Conservation (phyloP, 2,797 vertebrate genomes). For the Neosalanx taihuensis region DNA sequence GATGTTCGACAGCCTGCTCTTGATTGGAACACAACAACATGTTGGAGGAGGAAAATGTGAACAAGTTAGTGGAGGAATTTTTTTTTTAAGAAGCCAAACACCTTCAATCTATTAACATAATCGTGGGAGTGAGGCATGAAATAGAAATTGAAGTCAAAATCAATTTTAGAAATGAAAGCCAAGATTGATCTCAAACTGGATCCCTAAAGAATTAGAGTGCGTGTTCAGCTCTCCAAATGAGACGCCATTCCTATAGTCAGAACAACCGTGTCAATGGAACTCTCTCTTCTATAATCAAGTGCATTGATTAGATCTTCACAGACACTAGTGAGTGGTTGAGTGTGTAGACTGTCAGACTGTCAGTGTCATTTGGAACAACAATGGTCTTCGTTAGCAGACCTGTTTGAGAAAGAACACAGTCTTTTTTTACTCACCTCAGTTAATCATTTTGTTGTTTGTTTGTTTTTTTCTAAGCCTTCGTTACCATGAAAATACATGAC, state of each 20-base stretch:
- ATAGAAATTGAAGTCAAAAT: conserved; percentile 59
- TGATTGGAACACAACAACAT: no score
- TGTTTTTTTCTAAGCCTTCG: no score
- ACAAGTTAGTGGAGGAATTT: no score
- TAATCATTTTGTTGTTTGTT: no score
- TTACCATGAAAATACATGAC: no score
- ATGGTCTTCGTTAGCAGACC: no score
- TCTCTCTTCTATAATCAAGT: conserved; percentile 56
- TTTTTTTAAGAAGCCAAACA: no score
- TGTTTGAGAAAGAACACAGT: no score
- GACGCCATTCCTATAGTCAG: conserved; percentile 59
- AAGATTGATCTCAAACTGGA: conserved; percentile 28
- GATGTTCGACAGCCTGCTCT: no score
- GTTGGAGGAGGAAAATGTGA: no score
- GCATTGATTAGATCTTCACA: conserved; percentile 66
- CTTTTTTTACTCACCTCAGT: no score
- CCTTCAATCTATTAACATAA: conserved; percentile 55
- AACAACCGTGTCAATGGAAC: conserved; percentile 68
- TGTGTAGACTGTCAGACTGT: conserved; percentile 30
- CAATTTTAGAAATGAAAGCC: conserved; percentile 59
- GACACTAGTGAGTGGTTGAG: conserved; percentile 60
- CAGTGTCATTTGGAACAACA: not conserved
- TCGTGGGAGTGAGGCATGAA: conserved; percentile 57
- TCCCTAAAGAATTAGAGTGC: not conserved
- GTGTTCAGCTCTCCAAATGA: conserved; percentile 12